Conservation (phyloP, 2,797 vertebrate species). For the Phoebastria nigripes region DNA sequence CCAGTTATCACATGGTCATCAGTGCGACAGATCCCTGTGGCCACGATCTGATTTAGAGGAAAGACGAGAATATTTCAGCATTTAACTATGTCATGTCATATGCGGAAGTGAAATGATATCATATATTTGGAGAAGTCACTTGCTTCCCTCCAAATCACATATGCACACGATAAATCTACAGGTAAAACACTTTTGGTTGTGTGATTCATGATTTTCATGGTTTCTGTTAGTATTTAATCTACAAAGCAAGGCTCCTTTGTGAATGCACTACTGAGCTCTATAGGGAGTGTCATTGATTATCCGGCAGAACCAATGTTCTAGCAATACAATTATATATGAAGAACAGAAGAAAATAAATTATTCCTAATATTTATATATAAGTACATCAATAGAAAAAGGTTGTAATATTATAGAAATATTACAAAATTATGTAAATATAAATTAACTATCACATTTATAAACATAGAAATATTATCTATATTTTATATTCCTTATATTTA, state of each 20-base stretch:
- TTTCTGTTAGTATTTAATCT: background rate
- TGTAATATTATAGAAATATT: background rate
- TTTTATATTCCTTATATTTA: background rate
- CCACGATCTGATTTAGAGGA: constrained; percentile 75
- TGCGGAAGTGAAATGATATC: background rate
- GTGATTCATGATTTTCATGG: background rate
- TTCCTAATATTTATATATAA: background rate
- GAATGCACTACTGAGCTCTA: background rate
- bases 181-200: background rate
- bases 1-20: constrained; percentile 85
- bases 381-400: background rate
- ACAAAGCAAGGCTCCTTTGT: background rate
- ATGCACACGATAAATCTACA: background rate
- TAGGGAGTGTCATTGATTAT: background rate
- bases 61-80: background rate
- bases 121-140: background rate
- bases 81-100: background rate
- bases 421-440: background rate
- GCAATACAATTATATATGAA: background rate
- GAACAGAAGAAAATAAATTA: background rate
- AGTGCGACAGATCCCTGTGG: constrained; percentile 88
- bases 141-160: background rate
- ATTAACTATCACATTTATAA: background rate
- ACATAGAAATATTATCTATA: background rate
- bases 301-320: background rate